Base-by-base conservation (phyloP, 2,797 vertebrate genomes). In the Zalophus californianus region DNA sequence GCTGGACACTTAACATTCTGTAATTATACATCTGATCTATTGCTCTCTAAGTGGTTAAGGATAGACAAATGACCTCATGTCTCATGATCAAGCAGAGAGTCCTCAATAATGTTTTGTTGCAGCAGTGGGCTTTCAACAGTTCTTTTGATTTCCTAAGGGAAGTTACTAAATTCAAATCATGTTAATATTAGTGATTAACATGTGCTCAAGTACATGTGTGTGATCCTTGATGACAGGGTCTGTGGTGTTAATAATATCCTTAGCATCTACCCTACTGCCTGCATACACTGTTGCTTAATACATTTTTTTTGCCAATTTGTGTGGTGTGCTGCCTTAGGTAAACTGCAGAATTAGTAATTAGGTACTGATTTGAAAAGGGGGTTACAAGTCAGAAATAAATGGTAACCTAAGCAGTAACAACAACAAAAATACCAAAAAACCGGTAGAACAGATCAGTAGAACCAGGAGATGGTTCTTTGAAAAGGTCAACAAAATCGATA, bases 21-120 rank as follows among this genome's bases (percentile, higher is more conserved):
- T 94, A 58, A 93, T 92, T 94, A 48, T 62, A 15, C 32, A 58
- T 87, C 52, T 64, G 52, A 95, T 44, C 44, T 86, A n/a, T 66
- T 87, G 44, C 41, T 90, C 35, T 7, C 21, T 70, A 29, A 84
- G 64, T 78, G 21, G 18, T 94, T 86, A 90, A 44, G 21, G 83
- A 72, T 29, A 78, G 70, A 77, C 35, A 95, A 82, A 56, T 80
- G 32, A 66, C 21, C 80, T 54, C 35, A 13, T 48, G 29, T 21
- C 68, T 97, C 41, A 86, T 18, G 3, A 35, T 86, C 50, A 92
- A 52, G 73, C 2, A 35, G n/a, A 83, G 16, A 94, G 50, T 3
- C n/a, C 38, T 82, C 35, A 23, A 35, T 77, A 44, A 90, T 32
- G 41, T 68, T 62, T 82, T 89, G 18, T 70, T 84, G 72, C 5